Evolutionary conservation across 2,797 vertebrate species (phyloP).

Genomic region (Poecilia velifera): DNA sequence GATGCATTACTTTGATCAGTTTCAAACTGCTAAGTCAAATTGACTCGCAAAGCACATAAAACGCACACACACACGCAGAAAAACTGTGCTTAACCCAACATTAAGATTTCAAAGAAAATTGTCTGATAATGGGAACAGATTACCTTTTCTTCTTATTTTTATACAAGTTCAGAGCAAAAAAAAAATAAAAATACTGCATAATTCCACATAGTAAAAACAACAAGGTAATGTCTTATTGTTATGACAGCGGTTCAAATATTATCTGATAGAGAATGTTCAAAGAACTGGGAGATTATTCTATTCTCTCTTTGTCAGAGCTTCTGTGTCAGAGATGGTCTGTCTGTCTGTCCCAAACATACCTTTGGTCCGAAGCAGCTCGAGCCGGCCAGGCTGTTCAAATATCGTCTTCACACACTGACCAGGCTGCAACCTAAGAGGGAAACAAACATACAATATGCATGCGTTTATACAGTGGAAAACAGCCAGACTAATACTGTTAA

Average conservation of each 20-base stretch:
- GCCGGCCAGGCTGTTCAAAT: constrained; percentile 65
- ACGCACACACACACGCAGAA: not conserved
- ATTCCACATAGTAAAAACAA: not conserved
- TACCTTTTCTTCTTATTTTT: not conserved
- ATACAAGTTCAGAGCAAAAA: constrained; percentile 4
- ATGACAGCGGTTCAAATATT: constrained; percentile 14
- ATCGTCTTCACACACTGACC: constrained; percentile 46
- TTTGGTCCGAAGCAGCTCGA: constrained; percentile 67
- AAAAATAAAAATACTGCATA: not conserved
- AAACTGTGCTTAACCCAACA: not conserved
- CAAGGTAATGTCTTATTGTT: constrained; percentile 19
- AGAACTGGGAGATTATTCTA: constrained; percentile 24
- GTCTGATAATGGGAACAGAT: not conserved
- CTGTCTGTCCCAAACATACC: constrained; percentile 67
- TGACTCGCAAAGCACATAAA: not conserved
- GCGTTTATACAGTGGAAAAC: constrained; percentile 15
- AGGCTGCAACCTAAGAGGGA: constrained; percentile 61
- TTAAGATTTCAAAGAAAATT: not conserved
- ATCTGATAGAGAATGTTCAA: constrained; percentile 33
- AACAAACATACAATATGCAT: constrained; percentile 43
- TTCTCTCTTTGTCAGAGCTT: constrained; percentile 34
- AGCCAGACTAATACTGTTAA: not conserved
- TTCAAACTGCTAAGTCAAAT: not conserved
- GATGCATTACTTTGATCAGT: constrained; percentile 5
- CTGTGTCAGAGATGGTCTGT: constrained; percentile 35